These are phyloP conservation scores for Phrynosoma blainvillii DNA, from an alignment of 2,113 vertebrate species.

Conservation along the genomic window DNA sequence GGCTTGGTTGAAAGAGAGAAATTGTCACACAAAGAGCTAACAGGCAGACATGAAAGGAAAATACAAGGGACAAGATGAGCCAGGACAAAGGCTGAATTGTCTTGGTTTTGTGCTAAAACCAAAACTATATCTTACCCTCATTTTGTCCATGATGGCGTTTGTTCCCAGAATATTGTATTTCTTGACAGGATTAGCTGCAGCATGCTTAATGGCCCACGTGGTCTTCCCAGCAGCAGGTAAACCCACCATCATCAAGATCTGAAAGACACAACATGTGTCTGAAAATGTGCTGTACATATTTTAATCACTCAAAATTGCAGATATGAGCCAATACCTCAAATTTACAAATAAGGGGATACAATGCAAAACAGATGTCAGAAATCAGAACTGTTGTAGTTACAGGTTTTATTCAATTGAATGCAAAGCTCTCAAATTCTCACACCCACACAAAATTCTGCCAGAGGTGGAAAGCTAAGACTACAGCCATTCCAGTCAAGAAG, in stretches of 20 bases:
- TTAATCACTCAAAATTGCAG: too few species aligned
- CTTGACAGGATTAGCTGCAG: conserved; percentile 83
- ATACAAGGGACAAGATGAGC: neutral
- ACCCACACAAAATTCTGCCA: neutral
- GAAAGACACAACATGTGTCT: neutral
- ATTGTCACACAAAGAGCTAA: too few species aligned
- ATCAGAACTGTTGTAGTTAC: too few species aligned
- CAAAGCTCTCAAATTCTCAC: too few species aligned
- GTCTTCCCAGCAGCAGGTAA: conserved; percentile 91
- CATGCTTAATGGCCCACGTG: conserved; percentile 88
- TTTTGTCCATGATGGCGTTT: conserved; percentile 95
- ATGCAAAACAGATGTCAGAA: too few species aligned
- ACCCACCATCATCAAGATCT: conserved; percentile 96
- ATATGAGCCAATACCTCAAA: neutral
- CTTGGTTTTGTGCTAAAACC: too few species aligned
- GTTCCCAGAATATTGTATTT: conserved; percentile 94
- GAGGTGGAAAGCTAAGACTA: neutral
- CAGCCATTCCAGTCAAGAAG: neutral
- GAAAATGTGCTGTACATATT: too few species aligned
- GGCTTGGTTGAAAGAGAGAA: neutral
- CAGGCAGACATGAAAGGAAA: neutral
- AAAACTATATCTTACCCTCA: conserved; percentile 79
- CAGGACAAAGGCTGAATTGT: neutral
- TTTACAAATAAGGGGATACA: neutral
- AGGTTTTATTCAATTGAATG: neutral